Evolutionary conservation across 2,797 vertebrate species (phyloP).

Genomic region (Masticophis lateralis): DNA sequence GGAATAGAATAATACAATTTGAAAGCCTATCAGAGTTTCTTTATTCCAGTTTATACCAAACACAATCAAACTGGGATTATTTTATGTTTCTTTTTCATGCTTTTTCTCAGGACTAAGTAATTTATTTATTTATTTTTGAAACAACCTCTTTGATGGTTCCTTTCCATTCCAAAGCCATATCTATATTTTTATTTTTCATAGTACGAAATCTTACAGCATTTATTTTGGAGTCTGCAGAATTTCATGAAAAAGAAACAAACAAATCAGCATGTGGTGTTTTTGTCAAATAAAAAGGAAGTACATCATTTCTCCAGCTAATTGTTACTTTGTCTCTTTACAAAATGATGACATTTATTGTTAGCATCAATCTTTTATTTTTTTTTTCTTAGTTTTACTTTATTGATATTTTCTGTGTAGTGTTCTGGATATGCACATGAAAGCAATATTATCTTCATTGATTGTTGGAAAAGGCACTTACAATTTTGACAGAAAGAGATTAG

Average conservation of each 20-base stretch:
- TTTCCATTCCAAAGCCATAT: neutral
- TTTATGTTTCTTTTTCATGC: neutral
- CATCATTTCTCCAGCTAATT: neutral
- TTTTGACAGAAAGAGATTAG: neutral
- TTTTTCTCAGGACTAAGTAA: neutral
- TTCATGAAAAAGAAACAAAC: neutral
- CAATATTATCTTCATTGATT: conserved; percentile 5
- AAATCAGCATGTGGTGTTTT: neutral
- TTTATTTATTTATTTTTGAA: neutral
- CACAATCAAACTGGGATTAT: neutral
- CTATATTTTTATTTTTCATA: neutral
- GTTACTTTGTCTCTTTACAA: neutral
- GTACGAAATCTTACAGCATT: neutral
- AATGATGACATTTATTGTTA: neutral
- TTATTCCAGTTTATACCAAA: neutral
- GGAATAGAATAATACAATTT: neutral
- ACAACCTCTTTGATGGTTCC: neutral
- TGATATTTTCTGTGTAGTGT: neutral
- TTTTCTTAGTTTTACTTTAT: neutral
- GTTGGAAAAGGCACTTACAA: neutral
- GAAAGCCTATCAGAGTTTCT: neutral
- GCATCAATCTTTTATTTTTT: neutral
- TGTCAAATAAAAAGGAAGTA: neutral
- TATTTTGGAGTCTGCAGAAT: neutral
- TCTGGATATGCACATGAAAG: neutral